A percentile compares a stretch with the other conserved stretches of the same genome.
Evolutionary conservation across 2,888 invertebrate genomes (phyloP).

Genomic region (Lepidocyrtinus sp.): DNA sequence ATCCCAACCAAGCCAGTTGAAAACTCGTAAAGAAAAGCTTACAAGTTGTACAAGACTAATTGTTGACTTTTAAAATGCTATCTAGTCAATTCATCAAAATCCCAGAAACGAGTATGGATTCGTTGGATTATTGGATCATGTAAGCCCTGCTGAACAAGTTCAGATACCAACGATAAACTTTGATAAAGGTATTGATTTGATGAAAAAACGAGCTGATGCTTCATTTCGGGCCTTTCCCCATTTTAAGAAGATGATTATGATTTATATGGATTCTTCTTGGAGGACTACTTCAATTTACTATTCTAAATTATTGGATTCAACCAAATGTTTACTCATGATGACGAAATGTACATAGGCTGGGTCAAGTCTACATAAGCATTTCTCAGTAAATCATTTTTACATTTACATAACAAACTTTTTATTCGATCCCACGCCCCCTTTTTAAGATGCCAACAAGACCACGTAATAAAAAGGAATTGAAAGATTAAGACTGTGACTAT

Average conservation of each 20-base stretch:
- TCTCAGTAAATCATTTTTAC: background rate
- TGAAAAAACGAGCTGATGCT: background rate
- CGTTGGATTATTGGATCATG: constrained; percentile 2
- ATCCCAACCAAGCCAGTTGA: constrained; percentile 1
- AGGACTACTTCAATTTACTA: background rate
- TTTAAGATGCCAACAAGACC: constrained; percentile 26
- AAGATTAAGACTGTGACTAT: too few species aligned
- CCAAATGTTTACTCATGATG: constrained; percentile 1
- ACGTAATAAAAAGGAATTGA: constrained; percentile 22
- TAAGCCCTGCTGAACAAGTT: background rate
- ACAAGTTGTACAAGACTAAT: constrained; percentile 34
- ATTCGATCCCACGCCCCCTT: constrained; percentile 23
- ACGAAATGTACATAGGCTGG: too few species aligned
- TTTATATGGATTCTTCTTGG: background rate
- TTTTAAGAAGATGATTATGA: background rate
- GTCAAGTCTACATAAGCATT: background rate
- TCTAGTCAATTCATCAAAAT: constrained; percentile 37
- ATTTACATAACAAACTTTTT: background rate
- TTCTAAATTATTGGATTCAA: background rate
- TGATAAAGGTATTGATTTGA: too few species aligned
- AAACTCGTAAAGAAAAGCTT: background rate
- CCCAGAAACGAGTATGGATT: constrained; percentile 3
- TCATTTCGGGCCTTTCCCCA: background rate
- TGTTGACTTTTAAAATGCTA: constrained; percentile 31
- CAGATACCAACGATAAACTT: too few species aligned